Evolutionary conservation across 35 echinoderm and acorn worm species (phyloP).

Genomic region (Nesometra sesokonis): DNA sequence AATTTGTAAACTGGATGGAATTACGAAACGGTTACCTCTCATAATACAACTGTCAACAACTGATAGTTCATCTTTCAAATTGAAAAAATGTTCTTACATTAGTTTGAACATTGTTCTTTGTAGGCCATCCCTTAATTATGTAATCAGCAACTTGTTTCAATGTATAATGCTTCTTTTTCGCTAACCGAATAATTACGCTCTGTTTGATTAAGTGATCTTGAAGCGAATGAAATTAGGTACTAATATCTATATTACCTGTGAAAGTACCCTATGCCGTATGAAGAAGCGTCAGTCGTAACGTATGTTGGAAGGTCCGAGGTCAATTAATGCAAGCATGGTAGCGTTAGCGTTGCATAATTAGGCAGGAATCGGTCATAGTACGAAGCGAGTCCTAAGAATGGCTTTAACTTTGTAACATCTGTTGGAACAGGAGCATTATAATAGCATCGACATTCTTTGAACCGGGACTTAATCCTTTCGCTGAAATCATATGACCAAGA

Average conservation of each 20-base stretch:
- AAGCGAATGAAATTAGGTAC: no score
- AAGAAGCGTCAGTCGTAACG: conserved; percentile 43
- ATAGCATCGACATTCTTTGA: conserved; percentile 12
- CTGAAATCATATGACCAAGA: conserved; percentile 30
- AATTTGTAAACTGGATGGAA: background rate
- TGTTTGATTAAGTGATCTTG: no score
- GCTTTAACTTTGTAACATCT: no score
- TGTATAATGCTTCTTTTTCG: no score
- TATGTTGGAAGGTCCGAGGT: background rate
- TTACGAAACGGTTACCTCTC: background rate
- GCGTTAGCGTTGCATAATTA: no score
- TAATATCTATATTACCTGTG: conserved; percentile 8
- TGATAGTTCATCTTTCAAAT: background rate
- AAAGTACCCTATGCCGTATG: conserved; percentile 28
- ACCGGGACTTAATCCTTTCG: conserved; percentile 11
- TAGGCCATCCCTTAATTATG: no score
- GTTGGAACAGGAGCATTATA: background rate
- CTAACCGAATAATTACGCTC: no score
- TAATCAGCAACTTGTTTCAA: background rate
- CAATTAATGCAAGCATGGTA: conserved; percentile 7
- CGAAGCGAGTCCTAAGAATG: conserved; percentile 25
- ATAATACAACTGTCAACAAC: conserved; percentile 10
- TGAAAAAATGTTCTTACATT: no score
- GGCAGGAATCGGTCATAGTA: no score
- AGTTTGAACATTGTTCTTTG: no score